These are phyloP conservation scores for Stomatorhinus ivindoensis DNA, from an alignment of 2,113 vertebrate species.

Conservation along the genomic window DNA sequence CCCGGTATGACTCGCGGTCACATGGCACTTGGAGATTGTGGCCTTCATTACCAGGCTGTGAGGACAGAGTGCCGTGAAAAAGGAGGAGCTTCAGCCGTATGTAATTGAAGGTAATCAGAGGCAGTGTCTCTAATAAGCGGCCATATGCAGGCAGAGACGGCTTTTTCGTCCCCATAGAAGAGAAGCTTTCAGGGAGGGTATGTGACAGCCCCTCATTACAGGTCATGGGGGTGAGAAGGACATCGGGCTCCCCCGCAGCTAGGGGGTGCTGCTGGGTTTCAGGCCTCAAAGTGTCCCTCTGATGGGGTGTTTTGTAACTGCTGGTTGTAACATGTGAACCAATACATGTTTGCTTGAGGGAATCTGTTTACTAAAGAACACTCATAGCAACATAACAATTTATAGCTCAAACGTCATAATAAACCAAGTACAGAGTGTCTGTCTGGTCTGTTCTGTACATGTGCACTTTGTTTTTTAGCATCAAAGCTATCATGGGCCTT, in stretches of 20 bases:
- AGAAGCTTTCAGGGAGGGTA: slow-evolving; percentile 36
- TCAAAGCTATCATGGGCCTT: neutral
- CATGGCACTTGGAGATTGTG: slow-evolving; percentile 30
- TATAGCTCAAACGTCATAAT: neutral
- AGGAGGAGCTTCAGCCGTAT: slow-evolving; percentile 36
- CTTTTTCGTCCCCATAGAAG: slow-evolving; percentile 48
- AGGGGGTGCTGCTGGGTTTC: neutral
- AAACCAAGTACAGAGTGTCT: neutral
- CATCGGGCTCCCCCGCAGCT: neutral
- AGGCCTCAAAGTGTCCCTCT: neutral
- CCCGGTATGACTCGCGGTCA: slow-evolving; percentile 26
- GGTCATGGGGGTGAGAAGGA: slow-evolving; percentile 17
- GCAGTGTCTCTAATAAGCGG: slow-evolving; percentile 32
- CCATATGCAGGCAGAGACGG: slow-evolving; percentile 35
- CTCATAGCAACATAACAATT: neutral
- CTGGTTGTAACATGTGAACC: neutral
- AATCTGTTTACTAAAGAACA: neutral
- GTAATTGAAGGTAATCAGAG: slow-evolving; percentile 64
- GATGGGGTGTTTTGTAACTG: neutral
- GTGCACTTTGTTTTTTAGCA: neutral
- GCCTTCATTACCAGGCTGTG: slow-evolving; percentile 34
- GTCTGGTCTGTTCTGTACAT: neutral
- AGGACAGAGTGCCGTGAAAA: slow-evolving; percentile 43
- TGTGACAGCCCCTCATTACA: slow-evolving; percentile 57
- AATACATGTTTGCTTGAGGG: neutral